Base-by-base conservation (phyloP, 2,888 invertebrate genomes). In the Tridacna gigas region DNA sequence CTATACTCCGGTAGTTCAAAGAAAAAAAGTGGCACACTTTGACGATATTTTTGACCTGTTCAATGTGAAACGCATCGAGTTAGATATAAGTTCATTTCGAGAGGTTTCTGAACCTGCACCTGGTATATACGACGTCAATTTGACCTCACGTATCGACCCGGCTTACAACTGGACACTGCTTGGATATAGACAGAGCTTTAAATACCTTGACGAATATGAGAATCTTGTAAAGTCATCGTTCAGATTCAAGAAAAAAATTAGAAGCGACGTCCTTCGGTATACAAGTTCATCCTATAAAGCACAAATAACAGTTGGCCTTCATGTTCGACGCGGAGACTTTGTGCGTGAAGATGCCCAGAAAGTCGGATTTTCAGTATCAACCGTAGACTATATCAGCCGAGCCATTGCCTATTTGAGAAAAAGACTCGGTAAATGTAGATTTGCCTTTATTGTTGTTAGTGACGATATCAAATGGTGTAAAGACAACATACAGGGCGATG, bases 261-360 rank as follows among this genome's bases (percentile, higher is more conserved):
- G 11, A 12, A 12, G 18, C 13, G 47, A 69, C 45, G 69, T 69
- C 2, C 37, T 45, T 2, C 11, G 22, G 11, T 69, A 45, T 20
- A 0, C 45, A 20, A 18, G 22, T 18, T 20, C 11, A 0, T 45
- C 18, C 37, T 37, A 37, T n/a, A 22, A 15, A n/a, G 20, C 37
- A 2, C n/a, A 20, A 28, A 18, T 22, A 45, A 37, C n/a, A 45
- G 69, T 69, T 15, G 3, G 69, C 20, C 2, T 69, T 45, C 69
- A 69, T 47, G 45, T 69, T 22, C 69, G 69, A 2, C 69, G 69
- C 20, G 69, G 69, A 22, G 69, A 69, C 45, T 69, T 69, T 45
- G 45, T 22, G 5, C 2, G 1, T 11, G 15, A 20, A 11, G 1
- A 45, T 4, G 15, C 37, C 15, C 0, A 45, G 22, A 18, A 3